These are phyloP conservation scores for Zoanthus solanderi DNA, from an alignment of 92 coral and sea anemone species.

Conservation along the genomic window DNA sequence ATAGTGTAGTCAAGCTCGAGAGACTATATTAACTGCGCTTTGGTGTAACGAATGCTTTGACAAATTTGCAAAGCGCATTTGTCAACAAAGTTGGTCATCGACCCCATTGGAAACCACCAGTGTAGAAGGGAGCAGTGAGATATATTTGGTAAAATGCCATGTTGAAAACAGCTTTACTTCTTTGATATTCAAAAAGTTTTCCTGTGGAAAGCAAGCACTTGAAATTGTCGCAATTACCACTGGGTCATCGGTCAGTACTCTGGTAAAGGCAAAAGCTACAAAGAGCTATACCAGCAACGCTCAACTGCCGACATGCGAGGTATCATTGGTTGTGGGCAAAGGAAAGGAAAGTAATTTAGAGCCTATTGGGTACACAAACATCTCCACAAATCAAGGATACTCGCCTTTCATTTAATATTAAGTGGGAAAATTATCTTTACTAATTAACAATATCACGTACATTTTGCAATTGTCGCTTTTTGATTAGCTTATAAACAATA, in stretches of 20 bases:
- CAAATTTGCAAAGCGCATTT: constrained; percentile 37
- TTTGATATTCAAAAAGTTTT: background rate
- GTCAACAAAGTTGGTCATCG: constrained; percentile 51
- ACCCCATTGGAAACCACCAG: background rate
- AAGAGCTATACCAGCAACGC: background rate
- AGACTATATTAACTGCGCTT: background rate
- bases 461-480: background rate
- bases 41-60: background rate
- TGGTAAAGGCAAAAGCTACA: constrained; percentile 52
- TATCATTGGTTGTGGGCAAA: constrained; percentile 42
- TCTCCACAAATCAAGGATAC: background rate
- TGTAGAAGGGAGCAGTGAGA: constrained; percentile 17
- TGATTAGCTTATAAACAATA: background rate
- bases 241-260: constrained; percentile 50
- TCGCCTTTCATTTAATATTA: no score
- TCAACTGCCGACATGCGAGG: constrained; percentile 44
- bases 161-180: background rate
- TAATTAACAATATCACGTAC: no score
- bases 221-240: background rate
- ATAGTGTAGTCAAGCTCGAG: background rate
- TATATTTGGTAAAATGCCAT: constrained; percentile 49
- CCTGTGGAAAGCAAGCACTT: constrained; percentile 33
- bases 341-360: constrained; percentile 63
- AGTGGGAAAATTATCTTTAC: no score
- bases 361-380: constrained; percentile 51